Evolutionary conservation across 2,888 invertebrate genomes (phyloP).

Genomic region (Cryptocephalus moraei): DNA sequence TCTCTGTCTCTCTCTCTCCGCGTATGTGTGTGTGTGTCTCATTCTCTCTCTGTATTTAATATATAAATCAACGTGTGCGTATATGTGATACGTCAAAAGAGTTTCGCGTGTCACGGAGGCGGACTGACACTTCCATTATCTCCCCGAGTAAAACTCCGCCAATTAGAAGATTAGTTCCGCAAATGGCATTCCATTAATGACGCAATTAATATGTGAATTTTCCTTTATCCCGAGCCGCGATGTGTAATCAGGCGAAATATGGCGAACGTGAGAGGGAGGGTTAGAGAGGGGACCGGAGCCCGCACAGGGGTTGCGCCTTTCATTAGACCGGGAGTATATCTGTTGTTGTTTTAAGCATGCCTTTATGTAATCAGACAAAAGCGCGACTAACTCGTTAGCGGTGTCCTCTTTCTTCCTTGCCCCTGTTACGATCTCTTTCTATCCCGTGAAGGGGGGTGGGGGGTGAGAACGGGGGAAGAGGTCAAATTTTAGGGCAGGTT

Average conservation of each 20-base stretch:
- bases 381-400: constrained; percentile 31
- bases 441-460: no score
- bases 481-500: no score
- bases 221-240: constrained; percentile 27
- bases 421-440: no score
- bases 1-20: no score
- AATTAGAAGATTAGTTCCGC: constrained; percentile 29
- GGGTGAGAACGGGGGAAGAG: no score
- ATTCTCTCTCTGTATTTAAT: no score
- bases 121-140: background rate
- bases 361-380: constrained; percentile 42
- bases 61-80: no score
- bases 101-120: no score
- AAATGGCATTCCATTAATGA: constrained; percentile 30
- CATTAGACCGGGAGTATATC: constrained; percentile 38
- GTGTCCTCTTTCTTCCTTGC: constrained; percentile 9
- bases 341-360: constrained; percentile 42
- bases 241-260: constrained; percentile 32
- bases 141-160: constrained; percentile 19
- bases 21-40: no score
- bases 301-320: constrained; percentile 27
- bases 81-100: no score
- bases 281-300: constrained; percentile 7
- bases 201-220: constrained; percentile 33
- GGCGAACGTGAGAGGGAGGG: constrained; percentile 16